Evolutionary conservation across 2,888 invertebrate genomes (phyloP), one percentile per base, ranked within the genome.

Genomic region (Clostera curtula): DNA sequence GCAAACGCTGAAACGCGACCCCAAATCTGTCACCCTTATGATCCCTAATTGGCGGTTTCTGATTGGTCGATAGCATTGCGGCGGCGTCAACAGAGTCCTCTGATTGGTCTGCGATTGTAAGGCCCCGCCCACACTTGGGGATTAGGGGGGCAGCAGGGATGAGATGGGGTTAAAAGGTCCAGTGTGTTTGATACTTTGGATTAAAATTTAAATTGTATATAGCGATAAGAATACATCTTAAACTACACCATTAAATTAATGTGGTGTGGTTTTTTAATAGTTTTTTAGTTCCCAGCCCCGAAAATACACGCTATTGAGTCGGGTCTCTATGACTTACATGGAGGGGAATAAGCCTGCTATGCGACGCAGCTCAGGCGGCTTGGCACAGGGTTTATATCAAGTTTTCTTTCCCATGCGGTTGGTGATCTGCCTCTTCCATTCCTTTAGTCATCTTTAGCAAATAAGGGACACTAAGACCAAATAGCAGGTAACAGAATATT

Each of bases 21-120:
- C 79, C 72, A 75, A 80, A 80, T 66, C 61, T 65, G 59, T 22
- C 54, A 36, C 49, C 55, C 66, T 63, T 70, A 68, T 73, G 72
- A 76, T 68, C 70, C 58, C 32, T 77, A 76, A 79, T 79, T 74
- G 70, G 65, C 40, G 61, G 2, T 2, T 35, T 30, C 32, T 40
- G 44, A 79, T 82, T 80, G 76, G 80, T 36, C 29, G 55, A 3
- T 46, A 30, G 37, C 24, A 28, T 16, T 24, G 29, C 34, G 34
- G 45, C 42, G 59, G 70, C 61, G 63, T 53, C 61, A 57, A 58
- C 43, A 29, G 32, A 3, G 34, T 3, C 1, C 10, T 19, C 27
- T 37, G 33, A 74, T 79, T 77, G 72, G 79, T 24, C 16, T 52
- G 24, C 6, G 5, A n/a, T n/a, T 10, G 7, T 18, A 16, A 31